Evolutionary conservation across 23 tunicate genomes (phyloP).

Genomic region (Ascidia mentula): DNA sequence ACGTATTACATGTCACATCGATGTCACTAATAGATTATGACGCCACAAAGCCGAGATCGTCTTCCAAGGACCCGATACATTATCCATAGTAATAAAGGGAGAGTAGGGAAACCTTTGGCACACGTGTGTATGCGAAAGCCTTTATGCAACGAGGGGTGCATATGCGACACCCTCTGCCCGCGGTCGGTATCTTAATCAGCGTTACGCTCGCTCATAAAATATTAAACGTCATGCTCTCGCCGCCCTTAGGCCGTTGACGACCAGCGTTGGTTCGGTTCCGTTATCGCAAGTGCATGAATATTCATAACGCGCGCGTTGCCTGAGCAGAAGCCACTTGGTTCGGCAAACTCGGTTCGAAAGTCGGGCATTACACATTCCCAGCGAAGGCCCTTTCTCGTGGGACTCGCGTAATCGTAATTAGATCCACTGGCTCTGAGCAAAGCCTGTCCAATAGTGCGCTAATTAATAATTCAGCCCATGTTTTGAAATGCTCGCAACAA

Average conservation of each 20-base stretch:
- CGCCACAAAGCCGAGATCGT: too few relatives aligned
- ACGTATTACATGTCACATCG: too few relatives aligned
- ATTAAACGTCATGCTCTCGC: background rate
- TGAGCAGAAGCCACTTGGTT: too few relatives aligned
- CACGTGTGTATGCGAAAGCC: too few relatives aligned
- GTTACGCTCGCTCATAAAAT: background rate
- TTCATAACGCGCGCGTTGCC: background rate
- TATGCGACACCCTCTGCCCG: too few relatives aligned
- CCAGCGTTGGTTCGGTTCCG: background rate
- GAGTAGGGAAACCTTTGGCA: too few relatives aligned
- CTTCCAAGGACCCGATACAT: too few relatives aligned
- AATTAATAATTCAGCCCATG: background rate
- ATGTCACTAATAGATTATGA: too few relatives aligned
- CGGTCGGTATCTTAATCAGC: too few relatives aligned
- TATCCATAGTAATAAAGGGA: too few relatives aligned
- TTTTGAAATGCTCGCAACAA: conserved; percentile 8
- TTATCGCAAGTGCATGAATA: background rate
- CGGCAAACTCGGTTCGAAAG: too few relatives aligned
- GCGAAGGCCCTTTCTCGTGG: background rate
- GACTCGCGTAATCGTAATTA: background rate
- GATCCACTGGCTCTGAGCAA: background rate
- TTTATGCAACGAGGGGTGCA: too few relatives aligned
- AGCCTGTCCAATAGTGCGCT: background rate
- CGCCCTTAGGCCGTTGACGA: background rate
- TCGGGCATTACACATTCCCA: background rate